These are phyloP conservation scores for Xestia sexstrigata DNA, from an alignment of 2,888 invertebrate species.

Conservation along the genomic window DNA sequence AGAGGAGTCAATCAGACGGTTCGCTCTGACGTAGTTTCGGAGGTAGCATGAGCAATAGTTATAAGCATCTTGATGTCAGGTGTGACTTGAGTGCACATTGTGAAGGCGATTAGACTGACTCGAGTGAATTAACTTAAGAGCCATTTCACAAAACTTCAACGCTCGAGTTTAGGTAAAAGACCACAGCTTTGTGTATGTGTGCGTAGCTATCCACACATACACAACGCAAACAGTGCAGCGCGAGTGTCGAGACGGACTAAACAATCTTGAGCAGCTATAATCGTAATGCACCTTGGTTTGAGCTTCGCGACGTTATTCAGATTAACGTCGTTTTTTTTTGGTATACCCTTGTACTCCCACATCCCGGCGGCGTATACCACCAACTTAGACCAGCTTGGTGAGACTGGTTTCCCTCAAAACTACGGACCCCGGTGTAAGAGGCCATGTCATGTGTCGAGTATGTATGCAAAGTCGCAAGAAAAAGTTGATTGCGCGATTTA, in stretches of 20 bases:
- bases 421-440: conserved; percentile 13
- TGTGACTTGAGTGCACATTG: not conserved
- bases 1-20: not conserved
- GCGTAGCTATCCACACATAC: too few species aligned
- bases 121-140: not conserved
- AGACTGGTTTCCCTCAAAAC: conserved; percentile 13
- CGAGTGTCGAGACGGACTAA: too few species aligned
- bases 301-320: too few species aligned
- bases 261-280: too few species aligned
- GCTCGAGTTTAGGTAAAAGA: too few species aligned
- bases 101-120: too few species aligned
- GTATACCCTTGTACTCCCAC: not conserved
- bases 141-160: too few species aligned
- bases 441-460: not conserved
- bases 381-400: conserved; percentile 14
- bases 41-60: not conserved
- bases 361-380: not conserved
- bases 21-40: conserved; percentile 1
- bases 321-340: too few species aligned
- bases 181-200: too few species aligned
- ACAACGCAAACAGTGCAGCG: too few species aligned
- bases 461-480: not conserved
- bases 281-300: too few species aligned
- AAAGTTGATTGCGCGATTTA: conserved; percentile 14
- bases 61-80: not conserved